Base-by-base conservation (phyloP, 2,797 vertebrate genomes). In the Myotis myotis region DNA sequence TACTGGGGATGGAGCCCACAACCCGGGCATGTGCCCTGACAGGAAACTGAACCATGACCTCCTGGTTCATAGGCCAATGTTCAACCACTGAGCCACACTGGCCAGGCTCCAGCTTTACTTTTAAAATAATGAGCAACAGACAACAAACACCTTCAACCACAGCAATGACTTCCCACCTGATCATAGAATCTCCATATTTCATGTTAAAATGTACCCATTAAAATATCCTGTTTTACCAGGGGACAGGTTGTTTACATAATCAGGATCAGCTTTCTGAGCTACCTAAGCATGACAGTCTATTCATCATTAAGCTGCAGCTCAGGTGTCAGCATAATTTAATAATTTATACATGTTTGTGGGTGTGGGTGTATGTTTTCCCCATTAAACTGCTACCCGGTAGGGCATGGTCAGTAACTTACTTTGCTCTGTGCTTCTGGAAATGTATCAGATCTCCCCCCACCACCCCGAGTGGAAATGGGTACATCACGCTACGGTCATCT, bases 191-290 rank as follows among this genome's bases (percentile, higher is more conserved):
- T 74, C 71, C 51, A 30, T 74, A 95, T 70, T 96, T 96, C 47
- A 90, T 94, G 57, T 79, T 87, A 92, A 90, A 95, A 96, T 79
- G 38, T 79, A 23, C 49, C 49, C 44, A 85, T 86, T 83, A 92
- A 81, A 91, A 82, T 78, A 90, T 12, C 5, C 2, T 87, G 20
- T 44, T 94, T 96, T 16, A 47, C 30, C n/a, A 94, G 74, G 28
- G 38, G 22, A 66, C 55, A 96, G 15, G 33, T 79, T 85, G n/a
- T 88, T 86, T 87, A 23, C 88, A 90, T 72, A 70, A 94, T 94
- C 57, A 83, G 64, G 76, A 70, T 90, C 57, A 90, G 89, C 86
- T 88, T 87, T 87, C 76, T 92, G 51, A 92, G 55, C 30, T 80
- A 89, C 72, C 60, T 85, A 90, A 88, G 70, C 60, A 91, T 88